Percentiles rank a stretch among this genome's conserved stretches.
These are phyloP conservation scores for Notocelia uddmanniana DNA, from an alignment of 2,888 invertebrate genomes.

Conservation along the genomic window DNA sequence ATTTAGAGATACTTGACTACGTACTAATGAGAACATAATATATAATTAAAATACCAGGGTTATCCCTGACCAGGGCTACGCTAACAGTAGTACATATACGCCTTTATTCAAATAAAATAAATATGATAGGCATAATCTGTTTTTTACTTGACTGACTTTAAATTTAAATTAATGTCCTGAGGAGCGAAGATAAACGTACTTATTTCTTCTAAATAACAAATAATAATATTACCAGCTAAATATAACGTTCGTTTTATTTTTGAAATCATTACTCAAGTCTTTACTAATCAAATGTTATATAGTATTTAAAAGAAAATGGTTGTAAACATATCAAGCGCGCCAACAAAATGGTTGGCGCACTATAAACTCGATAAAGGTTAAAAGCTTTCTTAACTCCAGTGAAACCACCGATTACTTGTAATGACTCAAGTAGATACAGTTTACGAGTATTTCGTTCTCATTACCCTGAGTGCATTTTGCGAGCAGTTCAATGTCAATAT, in stretches of 20 bases:
- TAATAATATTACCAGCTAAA: neutral
- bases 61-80: too few species aligned
- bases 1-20: too few species aligned
- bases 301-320: neutral
- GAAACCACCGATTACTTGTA: conserved; percentile 32
- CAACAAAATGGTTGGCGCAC: neutral
- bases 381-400: conserved; percentile 21
- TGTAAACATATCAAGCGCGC: neutral
- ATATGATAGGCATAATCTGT: neutral
- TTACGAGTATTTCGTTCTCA: conserved; percentile 45
- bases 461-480: conserved; percentile 39
- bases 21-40: too few species aligned
- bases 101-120: too few species aligned
- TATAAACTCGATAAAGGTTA: conserved; percentile 13
- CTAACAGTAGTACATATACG: too few species aligned
- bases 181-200: too few species aligned
- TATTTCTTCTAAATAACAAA: neutral
- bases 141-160: too few species aligned
- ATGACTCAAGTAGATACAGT: conserved; percentile 45
- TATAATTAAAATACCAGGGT: too few species aligned
- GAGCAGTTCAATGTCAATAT: conserved; percentile 60
- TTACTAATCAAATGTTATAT: neutral
- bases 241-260: too few species aligned
- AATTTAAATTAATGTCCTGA: neutral
- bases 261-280: neutral